These are phyloP conservation scores for Tenthredo amoena DNA, from an alignment of 2,888 invertebrate genomes.

Conservation along the genomic window DNA sequence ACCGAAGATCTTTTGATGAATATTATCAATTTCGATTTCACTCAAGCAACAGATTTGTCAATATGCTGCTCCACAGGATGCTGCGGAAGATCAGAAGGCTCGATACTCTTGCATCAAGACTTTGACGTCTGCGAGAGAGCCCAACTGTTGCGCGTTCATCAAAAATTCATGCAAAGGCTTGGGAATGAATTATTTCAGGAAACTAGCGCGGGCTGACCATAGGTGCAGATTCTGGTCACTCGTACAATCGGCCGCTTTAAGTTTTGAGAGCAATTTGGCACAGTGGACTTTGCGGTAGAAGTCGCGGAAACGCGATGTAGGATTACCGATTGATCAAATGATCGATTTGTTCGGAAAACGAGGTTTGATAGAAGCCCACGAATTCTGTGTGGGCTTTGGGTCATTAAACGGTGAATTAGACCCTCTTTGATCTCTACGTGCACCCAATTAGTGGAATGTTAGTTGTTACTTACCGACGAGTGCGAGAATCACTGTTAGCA, in stretches of 20 bases:
- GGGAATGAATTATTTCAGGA: conserved; percentile 66
- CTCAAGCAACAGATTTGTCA: not conserved
- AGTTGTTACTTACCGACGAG: conserved; percentile 93
- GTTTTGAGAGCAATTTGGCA: not conserved
- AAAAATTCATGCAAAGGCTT: conserved; percentile 72
- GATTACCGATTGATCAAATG: not conserved
- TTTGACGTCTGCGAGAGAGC: conserved; percentile 43
- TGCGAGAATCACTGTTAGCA: conserved; percentile 98
- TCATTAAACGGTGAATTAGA: not conserved
- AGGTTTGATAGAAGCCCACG: not conserved
- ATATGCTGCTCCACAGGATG: not conserved
- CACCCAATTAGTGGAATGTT: not conserved
- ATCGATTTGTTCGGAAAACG: not conserved
- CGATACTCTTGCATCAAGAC: not conserved
- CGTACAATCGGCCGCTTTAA: not conserved
- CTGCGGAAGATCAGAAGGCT: not conserved
- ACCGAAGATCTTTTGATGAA: not conserved
- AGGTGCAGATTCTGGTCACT: not conserved
- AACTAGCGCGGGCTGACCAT: not conserved
- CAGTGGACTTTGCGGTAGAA: not conserved
- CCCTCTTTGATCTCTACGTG: not conserved
- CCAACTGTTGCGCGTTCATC: conserved; percentile 75
- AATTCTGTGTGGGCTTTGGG: not conserved
- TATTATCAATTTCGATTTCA: not conserved
- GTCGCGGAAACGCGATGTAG: not conserved